Conservation (phyloP, 2,888 invertebrate species). For the Eledone cirrhosa region DNA sequence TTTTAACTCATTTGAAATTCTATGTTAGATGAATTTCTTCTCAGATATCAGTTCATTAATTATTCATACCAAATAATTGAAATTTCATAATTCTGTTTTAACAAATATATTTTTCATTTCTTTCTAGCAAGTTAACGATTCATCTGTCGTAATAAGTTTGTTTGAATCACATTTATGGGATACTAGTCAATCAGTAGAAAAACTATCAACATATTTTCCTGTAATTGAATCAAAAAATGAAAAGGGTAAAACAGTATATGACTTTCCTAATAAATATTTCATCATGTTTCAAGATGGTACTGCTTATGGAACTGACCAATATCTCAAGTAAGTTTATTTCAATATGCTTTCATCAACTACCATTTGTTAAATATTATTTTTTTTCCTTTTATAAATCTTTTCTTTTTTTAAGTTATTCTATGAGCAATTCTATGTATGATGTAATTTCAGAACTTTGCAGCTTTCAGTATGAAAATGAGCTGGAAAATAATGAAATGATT, state of each 20-base stretch:
- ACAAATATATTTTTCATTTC: constrained; percentile 40
- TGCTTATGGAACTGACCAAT: constrained; percentile 40
- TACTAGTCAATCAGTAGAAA: constrained; percentile 71
- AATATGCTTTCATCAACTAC: no score
- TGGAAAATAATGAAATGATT: no score
- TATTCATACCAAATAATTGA: no score
- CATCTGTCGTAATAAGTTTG: constrained; percentile 90
- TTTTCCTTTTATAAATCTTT: background rate
- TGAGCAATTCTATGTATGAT: no score
- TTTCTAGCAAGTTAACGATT: constrained; percentile 86
- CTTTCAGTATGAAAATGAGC: no score
- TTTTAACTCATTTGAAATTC: no score
- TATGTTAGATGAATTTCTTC: no score
- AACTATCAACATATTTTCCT: constrained; percentile 67
- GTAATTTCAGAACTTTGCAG: no score
- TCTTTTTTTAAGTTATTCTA: background rate
- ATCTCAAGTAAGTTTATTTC: constrained; percentile 47
- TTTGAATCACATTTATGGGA: constrained; percentile 78
- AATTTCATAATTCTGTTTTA: background rate
- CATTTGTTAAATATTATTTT: no score
- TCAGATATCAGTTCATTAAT: no score
- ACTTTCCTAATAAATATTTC: constrained; percentile 63
- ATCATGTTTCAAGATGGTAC: constrained; percentile 59
- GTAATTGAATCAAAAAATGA: constrained; percentile 48
- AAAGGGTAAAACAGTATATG: constrained; percentile 59